Base-by-base conservation (phyloP, 1,140 invertebrate genomes). In the Rhynchophorus ferrugineus region DNA sequence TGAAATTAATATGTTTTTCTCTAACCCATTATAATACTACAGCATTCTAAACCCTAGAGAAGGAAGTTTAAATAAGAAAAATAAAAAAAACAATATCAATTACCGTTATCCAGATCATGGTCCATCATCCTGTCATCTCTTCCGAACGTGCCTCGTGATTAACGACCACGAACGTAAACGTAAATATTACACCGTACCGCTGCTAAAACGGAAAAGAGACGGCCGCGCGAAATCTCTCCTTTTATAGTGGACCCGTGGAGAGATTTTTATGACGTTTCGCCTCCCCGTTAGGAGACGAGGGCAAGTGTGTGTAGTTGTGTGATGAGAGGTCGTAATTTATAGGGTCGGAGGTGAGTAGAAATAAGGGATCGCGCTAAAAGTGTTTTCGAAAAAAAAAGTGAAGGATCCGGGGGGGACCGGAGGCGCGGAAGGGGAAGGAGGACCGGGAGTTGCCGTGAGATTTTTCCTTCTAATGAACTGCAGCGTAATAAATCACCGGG, bases 301-400 rank as follows among this genome's bases (percentile, higher is more conserved):
- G 44, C 45, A 54, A 54, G 51, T 54, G 51, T 54, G 51, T 54
- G 51, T 53, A 53, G 50, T 54, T 54, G 44, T 46, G 51, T 54
- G 51, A 54, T 54, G 51, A 54, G 51, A 54, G 51, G 36, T 54
- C 51, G 51, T 54, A 54, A 54, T 54, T 54, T 54, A 54, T 54
- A 29, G 29, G 51, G 51, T 45, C 43, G 42, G 44, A 54, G 51
- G 51, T 54, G 51, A 54, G 51, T 44, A 54, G 45, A 51, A 44
- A 44, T 45, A 45, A 38, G 50, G 35, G 43, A 37, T 36, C 24
- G 29, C 41, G 36, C 22, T 16, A 17, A 22, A 22, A 17, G 24
- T 29, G 24, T 29, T 29, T 29, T 29, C 24, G 24, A 11, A 29
- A 29, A 29, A 29, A 11, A 11, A 11, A 5, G 24, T 11, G 24